Evolutionary conservation across 2,888 invertebrate genomes (phyloP).

Genomic region (Bombylius discolor): DNA sequence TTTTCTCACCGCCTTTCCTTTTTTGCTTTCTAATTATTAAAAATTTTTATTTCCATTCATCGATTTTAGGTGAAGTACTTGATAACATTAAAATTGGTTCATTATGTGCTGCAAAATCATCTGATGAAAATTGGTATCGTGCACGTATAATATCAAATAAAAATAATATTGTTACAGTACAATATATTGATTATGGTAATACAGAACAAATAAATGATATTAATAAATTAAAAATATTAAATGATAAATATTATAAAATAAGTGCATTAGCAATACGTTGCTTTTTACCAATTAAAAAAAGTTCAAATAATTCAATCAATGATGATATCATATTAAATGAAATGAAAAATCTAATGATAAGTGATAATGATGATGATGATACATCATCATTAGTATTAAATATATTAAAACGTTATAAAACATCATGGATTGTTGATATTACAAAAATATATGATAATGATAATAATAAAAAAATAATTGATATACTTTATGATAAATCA

Average conservation of each 20-base stretch:
- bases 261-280: conserved; percentile 28
- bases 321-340: conserved; percentile 7
- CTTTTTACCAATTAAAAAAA: conserved; percentile 25
- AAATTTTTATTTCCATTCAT: neutral
- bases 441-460: conserved; percentile 1
- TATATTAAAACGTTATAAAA: conserved; percentile 12
- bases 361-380: conserved; percentile 10
- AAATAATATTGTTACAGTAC: conserved; percentile 39
- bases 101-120: conserved; percentile 48
- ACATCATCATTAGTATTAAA: conserved; percentile 6
- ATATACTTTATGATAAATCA: conserved; percentile 22
- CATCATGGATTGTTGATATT: conserved; percentile 11
- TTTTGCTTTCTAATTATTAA: neutral
- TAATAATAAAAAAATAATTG: conserved; percentile 21
- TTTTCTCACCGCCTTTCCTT: neutral
- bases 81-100: conserved; percentile 39
- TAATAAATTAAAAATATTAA: conserved; percentile 26
- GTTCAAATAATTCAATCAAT: conserved; percentile 1
- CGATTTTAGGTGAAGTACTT: conserved; percentile 25
- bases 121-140: conserved; percentile 60
- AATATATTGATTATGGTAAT: conserved; percentile 60
- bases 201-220: conserved; percentile 40
- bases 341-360: neutral
- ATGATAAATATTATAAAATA: conserved; percentile 27
- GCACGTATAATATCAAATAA: conserved; percentile 39